Evolutionary conservation across 2,113 vertebrate species (phyloP).

Genomic region (Ardeotis arabs): DNA sequence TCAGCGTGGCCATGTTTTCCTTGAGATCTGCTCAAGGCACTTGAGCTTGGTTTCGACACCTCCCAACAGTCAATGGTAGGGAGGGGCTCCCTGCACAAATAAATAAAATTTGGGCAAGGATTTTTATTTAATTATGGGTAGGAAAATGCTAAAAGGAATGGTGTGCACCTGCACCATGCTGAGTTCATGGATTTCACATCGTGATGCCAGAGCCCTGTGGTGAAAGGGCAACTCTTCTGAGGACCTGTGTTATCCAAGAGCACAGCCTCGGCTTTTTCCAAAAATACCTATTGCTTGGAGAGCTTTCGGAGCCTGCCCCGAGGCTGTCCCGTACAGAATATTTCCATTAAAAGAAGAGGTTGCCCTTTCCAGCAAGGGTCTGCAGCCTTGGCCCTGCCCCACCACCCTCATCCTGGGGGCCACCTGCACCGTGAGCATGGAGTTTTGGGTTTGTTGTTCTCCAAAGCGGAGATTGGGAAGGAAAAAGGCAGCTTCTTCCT

Average conservation of each 20-base stretch:
- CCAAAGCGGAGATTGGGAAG: not conserved
- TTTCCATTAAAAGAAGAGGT: not conserved
- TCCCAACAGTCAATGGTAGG: not conserved
- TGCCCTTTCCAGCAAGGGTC: not conserved
- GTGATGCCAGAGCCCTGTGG: not conserved
- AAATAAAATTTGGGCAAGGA: not conserved
- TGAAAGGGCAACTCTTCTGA: too few species aligned
- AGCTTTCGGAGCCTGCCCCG: not conserved
- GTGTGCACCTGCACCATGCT: fast-evolving
- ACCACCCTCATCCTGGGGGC: fast-evolving
- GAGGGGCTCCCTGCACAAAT: too few species aligned
- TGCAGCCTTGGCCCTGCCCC: not conserved
- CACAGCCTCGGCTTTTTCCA: not conserved
- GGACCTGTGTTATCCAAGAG: fast-evolving
- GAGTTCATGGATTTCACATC: fast-evolving
- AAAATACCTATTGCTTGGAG: fast-evolving
- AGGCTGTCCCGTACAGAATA: too few species aligned
- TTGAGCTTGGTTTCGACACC: not conserved
- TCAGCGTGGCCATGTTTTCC: not conserved
- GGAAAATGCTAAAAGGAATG: not conserved
- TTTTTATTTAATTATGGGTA: not conserved
- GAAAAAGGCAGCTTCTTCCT: not conserved
- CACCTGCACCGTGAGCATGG: fast-evolving
- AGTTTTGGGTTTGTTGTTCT: not conserved
- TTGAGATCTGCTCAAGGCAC: not conserved